Base-by-base conservation (phyloP, 1,140 invertebrate genomes). In the Ectropis grisescens region DNA sequence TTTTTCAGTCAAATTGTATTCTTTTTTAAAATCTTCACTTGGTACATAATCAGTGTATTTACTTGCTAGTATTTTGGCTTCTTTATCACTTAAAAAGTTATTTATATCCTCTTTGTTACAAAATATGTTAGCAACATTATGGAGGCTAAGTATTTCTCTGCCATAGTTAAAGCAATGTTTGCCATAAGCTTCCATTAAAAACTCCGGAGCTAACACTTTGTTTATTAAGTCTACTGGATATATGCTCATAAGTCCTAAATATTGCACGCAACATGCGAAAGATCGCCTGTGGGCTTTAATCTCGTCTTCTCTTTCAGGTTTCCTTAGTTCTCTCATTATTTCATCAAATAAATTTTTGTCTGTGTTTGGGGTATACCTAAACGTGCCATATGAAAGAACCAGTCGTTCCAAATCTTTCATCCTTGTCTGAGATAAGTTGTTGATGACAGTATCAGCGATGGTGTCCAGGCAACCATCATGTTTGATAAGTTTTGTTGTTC, bases 381-480 rank as follows among this genome's bases (percentile, higher is more conserved):
- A 87, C 45, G 79, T 83, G 15, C 72, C 71, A 49, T 84, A 67
- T 4, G 69, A 62, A 29, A 85, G 70, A n/a, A 84, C 46, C 8
- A 89, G 36, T 52, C 88, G 78, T 81, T 90, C 88, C 1, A 89
- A 61, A 53, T 90, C 88, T 75, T 90, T 90, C 23, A 89, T 11
- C 48, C 88, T 82, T 0, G 81, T 49, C 13, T 52, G 28, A 25
- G 53, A 32, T 4, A 83, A 62, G n/a, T 40, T 37, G 24, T 41
- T 31, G 3, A 56, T 24, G 30, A 66, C 66, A 56, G 40, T 71
- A 22, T 67, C 32, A 9, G 79, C 52, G 39, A 85, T 70, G 29
- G 34, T 40, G 31, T 48, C 33, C 14, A 82, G 50, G 29, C 83
- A 62, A 8, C 48, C 25, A 45, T 82, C 36, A 42, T 85, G 72